phyloP scores from a whole-genome alignment of 2,888 invertebrate genomes.

The Iphiclides podalirius region DNA sequence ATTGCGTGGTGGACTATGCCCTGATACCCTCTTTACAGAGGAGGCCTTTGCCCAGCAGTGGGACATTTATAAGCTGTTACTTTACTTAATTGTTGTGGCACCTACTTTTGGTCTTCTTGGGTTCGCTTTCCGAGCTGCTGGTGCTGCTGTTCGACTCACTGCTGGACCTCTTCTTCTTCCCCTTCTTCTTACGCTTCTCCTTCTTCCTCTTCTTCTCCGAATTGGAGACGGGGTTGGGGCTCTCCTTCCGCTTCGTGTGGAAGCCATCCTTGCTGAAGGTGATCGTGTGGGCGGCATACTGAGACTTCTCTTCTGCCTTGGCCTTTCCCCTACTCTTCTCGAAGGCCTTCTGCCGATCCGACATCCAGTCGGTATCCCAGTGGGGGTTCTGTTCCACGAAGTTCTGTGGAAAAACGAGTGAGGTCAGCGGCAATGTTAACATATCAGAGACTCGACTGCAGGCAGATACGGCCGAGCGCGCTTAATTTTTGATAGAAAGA shows the following conservation, averaged over 20 bases:
- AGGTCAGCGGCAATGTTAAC: too few relatives aligned
- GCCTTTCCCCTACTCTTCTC: slow-evolving; percentile 63
- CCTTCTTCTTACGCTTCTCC: slow-evolving; percentile 76
- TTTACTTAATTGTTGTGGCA: too few relatives aligned
- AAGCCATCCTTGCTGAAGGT: slow-evolving; percentile 72
- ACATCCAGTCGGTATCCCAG: slow-evolving; percentile 93
- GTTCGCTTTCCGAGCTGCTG: slow-evolving; percentile 52
- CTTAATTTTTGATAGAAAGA: too few relatives aligned
- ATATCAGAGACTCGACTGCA: too few relatives aligned
- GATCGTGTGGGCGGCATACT: slow-evolving; percentile 69
- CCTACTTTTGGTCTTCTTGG: slow-evolving; percentile 80
- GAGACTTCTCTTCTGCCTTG: slow-evolving; percentile 52
- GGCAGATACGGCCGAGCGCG: too few relatives aligned
- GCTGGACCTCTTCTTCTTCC: slow-evolving; percentile 56
- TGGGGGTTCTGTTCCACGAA: slow-evolving; percentile 92
- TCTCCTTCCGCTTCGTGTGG: slow-evolving; percentile 57
- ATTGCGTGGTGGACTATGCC: too few relatives aligned
- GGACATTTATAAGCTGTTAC: too few relatives aligned
- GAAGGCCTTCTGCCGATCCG: slow-evolving; percentile 87
- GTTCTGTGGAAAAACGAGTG: slow-evolving; percentile 76
- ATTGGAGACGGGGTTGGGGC: slow-evolving; percentile 29
- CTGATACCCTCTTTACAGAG: too few relatives aligned
- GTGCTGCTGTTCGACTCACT: slow-evolving; percentile 51
- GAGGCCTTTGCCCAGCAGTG: too few relatives aligned
- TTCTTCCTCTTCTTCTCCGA: slow-evolving; percentile 76